Percentiles rank a stretch among this genome's conserved stretches.
Evolutionary conservation across 2,113 vertebrate genomes (phyloP).

Genomic region (Chrysemys picta): DNA sequence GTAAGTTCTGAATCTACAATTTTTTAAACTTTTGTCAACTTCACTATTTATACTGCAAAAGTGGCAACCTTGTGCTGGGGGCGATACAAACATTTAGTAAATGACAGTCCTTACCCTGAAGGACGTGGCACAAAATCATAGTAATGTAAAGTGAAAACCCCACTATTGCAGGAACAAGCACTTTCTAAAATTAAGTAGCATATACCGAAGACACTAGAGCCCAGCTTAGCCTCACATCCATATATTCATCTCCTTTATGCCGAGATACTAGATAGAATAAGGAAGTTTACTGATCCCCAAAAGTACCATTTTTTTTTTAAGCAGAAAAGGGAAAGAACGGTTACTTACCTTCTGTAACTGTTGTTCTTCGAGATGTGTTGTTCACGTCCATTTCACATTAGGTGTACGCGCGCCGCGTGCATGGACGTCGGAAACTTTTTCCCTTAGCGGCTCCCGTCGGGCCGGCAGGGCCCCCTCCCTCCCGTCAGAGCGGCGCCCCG

Average conservation of each 20-base stretch:
- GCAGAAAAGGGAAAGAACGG: too few relatives aligned
- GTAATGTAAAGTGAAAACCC: rapidly evolving
- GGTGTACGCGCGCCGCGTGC: too few relatives aligned
- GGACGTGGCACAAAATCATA: not conserved
- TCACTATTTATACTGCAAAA: rapidly evolving
- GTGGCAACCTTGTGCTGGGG: not conserved
- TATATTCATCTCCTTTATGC: not conserved
- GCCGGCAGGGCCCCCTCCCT: too few relatives aligned
- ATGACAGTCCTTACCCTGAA: not conserved
- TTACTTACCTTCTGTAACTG: too few relatives aligned
- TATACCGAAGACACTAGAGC: not conserved
- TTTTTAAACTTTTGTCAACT: not conserved
- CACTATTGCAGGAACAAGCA: not conserved
- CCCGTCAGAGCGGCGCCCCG: too few relatives aligned
- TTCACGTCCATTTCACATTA: too few relatives aligned
- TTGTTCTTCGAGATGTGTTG: too few relatives aligned
- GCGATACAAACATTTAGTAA: rapidly evolving
- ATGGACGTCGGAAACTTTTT: too few relatives aligned
- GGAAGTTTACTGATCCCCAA: not conserved
- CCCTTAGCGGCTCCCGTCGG: too few relatives aligned
- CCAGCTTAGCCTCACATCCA: not conserved
- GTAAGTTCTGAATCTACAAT: not conserved
- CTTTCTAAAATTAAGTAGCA: not conserved
- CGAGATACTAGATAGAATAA: not conserved
- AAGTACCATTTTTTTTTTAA: not conserved